Evolutionary conservation across 92 coral and sea anemone genomes (phyloP).

Genomic region (Parazoanthus atlanticus): DNA sequence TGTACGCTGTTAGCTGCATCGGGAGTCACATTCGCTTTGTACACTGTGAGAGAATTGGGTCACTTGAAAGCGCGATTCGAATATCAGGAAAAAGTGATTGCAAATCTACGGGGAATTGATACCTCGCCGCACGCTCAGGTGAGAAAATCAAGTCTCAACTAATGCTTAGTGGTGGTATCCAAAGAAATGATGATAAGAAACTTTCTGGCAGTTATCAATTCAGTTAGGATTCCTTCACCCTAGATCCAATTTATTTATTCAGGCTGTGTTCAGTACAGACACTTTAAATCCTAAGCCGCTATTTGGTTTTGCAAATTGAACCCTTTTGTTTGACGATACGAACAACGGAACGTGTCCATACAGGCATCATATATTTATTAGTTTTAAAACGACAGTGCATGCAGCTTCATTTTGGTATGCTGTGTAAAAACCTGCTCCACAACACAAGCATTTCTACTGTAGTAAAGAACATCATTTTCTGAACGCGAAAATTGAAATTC

Average conservation of each 20-base stretch:
- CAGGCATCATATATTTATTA: background rate
- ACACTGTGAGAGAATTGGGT: slow-evolving; percentile 65
- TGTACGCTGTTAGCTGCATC: slow-evolving; percentile 64
- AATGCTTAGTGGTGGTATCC: too few relatives aligned
- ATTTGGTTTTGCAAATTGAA: background rate
- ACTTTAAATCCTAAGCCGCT: background rate
- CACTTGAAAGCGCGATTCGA: slow-evolving; percentile 52
- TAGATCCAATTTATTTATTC: too few relatives aligned
- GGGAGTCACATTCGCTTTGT: slow-evolving; percentile 71
- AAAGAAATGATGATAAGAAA: too few relatives aligned
- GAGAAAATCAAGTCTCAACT: background rate
- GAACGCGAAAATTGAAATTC: too few relatives aligned
- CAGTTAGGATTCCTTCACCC: too few relatives aligned
- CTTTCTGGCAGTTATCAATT: too few relatives aligned
- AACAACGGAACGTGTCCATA: background rate
- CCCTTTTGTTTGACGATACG: background rate
- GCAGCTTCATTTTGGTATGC: too few relatives aligned
- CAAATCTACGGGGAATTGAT: slow-evolving; percentile 17
- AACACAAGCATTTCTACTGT: background rate
- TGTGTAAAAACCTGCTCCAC: background rate
- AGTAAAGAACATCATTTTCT: too few relatives aligned
- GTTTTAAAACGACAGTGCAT: background rate
- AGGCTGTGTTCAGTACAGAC: background rate
- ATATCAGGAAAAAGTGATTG: slow-evolving; percentile 45
- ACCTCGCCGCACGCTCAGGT: background rate